Percentiles rank a stretch among this genome's conserved stretches.
These are phyloP conservation scores for Heliconius ethilla DNA, from an alignment of 2,888 invertebrate species.

Conservation along the genomic window DNA sequence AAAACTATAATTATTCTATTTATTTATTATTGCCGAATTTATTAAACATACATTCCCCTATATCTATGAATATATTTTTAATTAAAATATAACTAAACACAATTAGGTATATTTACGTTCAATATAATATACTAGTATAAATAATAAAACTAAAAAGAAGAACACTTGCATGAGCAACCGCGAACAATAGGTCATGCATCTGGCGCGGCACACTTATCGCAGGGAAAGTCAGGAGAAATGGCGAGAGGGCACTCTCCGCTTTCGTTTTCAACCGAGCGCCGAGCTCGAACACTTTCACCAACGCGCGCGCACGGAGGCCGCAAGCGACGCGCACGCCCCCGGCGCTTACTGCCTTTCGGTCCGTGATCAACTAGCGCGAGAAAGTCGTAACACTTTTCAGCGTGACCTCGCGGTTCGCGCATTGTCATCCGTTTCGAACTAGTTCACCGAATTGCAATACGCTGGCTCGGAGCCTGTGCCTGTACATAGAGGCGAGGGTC, in stretches of 20 bases:
- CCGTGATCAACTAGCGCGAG: slow-evolving; percentile 67
- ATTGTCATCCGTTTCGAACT: slow-evolving; percentile 76
- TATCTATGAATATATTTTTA: neutral
- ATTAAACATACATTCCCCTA: neutral
- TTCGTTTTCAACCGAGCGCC: slow-evolving; percentile 79
- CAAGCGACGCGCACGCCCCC: slow-evolving; percentile 67
- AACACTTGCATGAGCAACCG: slow-evolving; percentile 55
- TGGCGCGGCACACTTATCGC: slow-evolving; percentile 75
- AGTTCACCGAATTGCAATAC: slow-evolving; percentile 70
- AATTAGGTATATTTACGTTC: neutral
- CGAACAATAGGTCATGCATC: slow-evolving; percentile 76
- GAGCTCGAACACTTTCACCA: slow-evolving; percentile 78
- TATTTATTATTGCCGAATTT: neutral
- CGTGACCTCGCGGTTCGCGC: slow-evolving; percentile 78
- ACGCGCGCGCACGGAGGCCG: slow-evolving; percentile 67
- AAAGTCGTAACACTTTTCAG: slow-evolving; percentile 82
- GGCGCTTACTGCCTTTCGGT: slow-evolving; percentile 70
- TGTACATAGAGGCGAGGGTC: slow-evolving; percentile 62
- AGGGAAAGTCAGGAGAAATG: slow-evolving; percentile 82
- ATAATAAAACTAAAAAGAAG: slow-evolving; percentile 24
- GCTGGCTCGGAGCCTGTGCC: slow-evolving; percentile 52
- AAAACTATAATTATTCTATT: neutral
- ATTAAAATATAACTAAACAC: too few species aligned
- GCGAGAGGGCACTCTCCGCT: slow-evolving; percentile 81
- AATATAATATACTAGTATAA: neutral